Evolutionary conservation across 2,797 vertebrate species (phyloP), one percentile per base, ranked within the genome.

Genomic region (Borostomias antarcticus): DNA sequence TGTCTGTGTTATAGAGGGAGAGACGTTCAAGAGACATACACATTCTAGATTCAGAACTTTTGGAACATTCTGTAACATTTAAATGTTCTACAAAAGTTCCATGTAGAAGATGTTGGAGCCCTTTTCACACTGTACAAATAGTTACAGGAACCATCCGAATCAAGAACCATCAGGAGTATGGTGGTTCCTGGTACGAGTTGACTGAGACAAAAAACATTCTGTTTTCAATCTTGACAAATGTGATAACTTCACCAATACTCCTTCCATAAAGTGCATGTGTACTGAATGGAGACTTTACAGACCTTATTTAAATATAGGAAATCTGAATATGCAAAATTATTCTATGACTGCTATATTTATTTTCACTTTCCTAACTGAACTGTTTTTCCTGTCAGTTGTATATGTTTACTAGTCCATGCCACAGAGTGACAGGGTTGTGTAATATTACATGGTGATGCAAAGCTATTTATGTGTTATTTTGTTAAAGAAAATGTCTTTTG

Each of bases 1-100:
- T 82, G 29, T 87, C 66, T 0, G 19, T 66, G 0, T 35, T 19
- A 0, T 83, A 84, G 69, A 70, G 21, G 1, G 11, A 28, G 29
- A 25, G 66, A 66, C 26, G 13, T 33, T 8, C 26, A 17, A 4
- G 30, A 45, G 23, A 40, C 4, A n/a, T 25, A 43, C 1, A 37
- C 61, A 54, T 43, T 40, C 26, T 53, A 1, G 3, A 25, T 52
- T 1, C 4, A 25, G 11, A 15, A 10, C 4, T 15, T 54, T 48
- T 19, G 19, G 7, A 45, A 45, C 35, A 37, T 37, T 37, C 35
- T 45, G 13, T 45, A 4, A 45, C 11, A 40, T 45, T 45, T n/a
- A n/a, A n/a, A n/a, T n/a, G n/a, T n/a, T n/a, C n/a, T n/a, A n/a
- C n/a, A n/a, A n/a, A n/a, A n/a, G n/a, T n/a, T n/a, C n/a, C n/a